phyloP scores from a whole-genome alignment of 2,888 invertebrate genomes.

The Antheraea yamamai region DNA sequence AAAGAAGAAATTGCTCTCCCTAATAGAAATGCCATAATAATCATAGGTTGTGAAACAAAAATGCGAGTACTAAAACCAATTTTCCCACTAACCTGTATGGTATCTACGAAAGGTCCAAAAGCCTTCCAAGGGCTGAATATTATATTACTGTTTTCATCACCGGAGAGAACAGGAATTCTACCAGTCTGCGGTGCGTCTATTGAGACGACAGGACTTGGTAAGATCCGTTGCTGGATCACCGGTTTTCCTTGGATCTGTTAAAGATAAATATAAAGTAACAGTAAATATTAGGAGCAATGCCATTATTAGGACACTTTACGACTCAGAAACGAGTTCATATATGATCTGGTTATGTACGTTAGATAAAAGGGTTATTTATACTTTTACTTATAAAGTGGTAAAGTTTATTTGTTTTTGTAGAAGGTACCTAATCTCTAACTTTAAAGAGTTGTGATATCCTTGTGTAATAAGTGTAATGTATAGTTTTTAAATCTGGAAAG shows the following conservation, averaged over 20 bases:
- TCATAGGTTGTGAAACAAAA: too few relatives aligned
- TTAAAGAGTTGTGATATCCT: too few relatives aligned
- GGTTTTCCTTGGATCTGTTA: constrained; percentile 75
- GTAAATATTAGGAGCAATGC: not conserved
- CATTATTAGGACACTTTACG: not conserved
- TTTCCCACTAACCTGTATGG: constrained; percentile 59
- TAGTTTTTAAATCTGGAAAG: too few relatives aligned
- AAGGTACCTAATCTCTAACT: too few relatives aligned
- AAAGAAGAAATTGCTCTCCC: too few relatives aligned
- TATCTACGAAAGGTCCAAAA: constrained; percentile 76
- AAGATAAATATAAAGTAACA: constrained; percentile 12
- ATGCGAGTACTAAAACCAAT: not conserved
- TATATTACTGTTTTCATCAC: constrained; percentile 73
- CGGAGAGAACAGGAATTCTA: constrained; percentile 53
- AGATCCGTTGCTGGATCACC: constrained; percentile 71
- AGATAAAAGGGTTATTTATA: not conserved
- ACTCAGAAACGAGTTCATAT: not conserved
- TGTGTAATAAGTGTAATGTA: too few relatives aligned
- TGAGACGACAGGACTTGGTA: constrained; percentile 72
- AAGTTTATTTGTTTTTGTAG: too few relatives aligned
- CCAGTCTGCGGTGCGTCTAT: constrained; percentile 60
- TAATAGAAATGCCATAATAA: too few relatives aligned
- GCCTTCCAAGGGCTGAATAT: constrained; percentile 79
- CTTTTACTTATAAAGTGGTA: too few relatives aligned
- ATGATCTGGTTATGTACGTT: not conserved